Conservation (phyloP, 2,888 invertebrate species). For the Tromatobia lineatoria region DNA sequence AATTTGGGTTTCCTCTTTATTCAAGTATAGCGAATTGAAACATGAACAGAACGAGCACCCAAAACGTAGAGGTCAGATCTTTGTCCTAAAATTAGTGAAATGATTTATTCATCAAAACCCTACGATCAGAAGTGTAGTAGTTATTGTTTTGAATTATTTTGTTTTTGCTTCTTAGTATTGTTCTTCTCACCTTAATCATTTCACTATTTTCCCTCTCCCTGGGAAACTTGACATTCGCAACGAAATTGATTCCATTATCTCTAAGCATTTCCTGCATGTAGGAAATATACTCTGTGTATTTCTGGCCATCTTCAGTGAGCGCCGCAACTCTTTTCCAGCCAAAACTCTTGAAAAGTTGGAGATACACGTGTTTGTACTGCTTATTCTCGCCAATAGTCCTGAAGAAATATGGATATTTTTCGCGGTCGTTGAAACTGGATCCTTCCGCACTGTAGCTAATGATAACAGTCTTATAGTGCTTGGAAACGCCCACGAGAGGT, state of each 20-base stretch:
- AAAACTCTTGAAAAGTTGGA: slow-evolving; percentile 87
- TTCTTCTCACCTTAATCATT: slow-evolving; percentile 87
- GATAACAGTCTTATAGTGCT: slow-evolving; percentile 90
- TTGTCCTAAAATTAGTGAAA: too few relatives aligned
- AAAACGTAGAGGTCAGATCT: too few relatives aligned
- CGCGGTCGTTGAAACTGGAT: slow-evolving; percentile 89
- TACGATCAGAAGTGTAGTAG: not conserved
- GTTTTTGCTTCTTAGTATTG: not conserved
- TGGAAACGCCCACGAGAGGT: slow-evolving; percentile 92
- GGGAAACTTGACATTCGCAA: slow-evolving; percentile 90
- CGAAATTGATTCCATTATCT: slow-evolving; percentile 88
- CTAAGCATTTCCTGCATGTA: slow-evolving; percentile 89
- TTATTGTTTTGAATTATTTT: not conserved
- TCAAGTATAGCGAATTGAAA: too few relatives aligned
- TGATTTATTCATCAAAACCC: not conserved
- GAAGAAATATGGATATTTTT: slow-evolving; percentile 92
- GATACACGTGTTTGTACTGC: slow-evolving; percentile 90
- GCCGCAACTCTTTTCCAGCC: slow-evolving; percentile 92
- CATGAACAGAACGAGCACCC: too few relatives aligned
- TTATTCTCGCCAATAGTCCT: slow-evolving; percentile 92
- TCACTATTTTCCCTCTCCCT: slow-evolving; percentile 86
- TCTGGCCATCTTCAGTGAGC: slow-evolving; percentile 92
- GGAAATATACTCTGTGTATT: slow-evolving; percentile 92
- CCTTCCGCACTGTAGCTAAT: slow-evolving; percentile 94
- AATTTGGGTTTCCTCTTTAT: too few relatives aligned